Conservation (phyloP, 2,797 vertebrate species). For the Poecilia picta region DNA sequence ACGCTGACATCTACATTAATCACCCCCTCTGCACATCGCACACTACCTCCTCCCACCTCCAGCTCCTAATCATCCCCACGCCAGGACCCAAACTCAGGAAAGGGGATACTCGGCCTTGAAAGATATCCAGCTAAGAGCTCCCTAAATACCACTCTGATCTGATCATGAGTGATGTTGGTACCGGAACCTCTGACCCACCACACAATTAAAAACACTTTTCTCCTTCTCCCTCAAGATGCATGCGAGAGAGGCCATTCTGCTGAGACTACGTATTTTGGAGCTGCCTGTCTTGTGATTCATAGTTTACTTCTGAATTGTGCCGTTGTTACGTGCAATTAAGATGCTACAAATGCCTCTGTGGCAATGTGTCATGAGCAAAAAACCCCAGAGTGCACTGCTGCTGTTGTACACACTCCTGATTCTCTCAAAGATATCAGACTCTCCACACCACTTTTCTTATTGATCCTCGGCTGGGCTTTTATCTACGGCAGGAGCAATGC, state of each 20-base stretch:
- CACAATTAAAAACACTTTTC: constrained; percentile 84
- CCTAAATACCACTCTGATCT: constrained; percentile 79
- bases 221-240: constrained; percentile 45
- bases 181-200: constrained; percentile 80
- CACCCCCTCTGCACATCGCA: constrained; percentile 75
- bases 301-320: constrained; percentile 54
- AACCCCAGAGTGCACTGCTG: constrained; percentile 43
- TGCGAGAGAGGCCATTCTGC: constrained; percentile 29
- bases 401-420: constrained; percentile 41
- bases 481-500: constrained; percentile 57
- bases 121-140: constrained; percentile 82
- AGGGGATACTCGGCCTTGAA: constrained; percentile 77
- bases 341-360: constrained; percentile 42
- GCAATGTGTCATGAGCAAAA: constrained; percentile 33
- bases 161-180: constrained; percentile 81
- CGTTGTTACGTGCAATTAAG: constrained; percentile 61
- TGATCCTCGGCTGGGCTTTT: constrained; percentile 67
- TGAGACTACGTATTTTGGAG: constrained; percentile 42
- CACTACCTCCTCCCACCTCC: constrained; percentile 44
- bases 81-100: constrained; percentile 69
- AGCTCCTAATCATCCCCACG: constrained; percentile 78
- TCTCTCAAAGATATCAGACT: constrained; percentile 48
- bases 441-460: constrained; percentile 64
- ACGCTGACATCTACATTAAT: constrained; percentile 88
- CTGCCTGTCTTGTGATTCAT: constrained; percentile 58